Percentiles rank a stretch among this genome's conserved stretches.
phyloP scores from a whole-genome alignment of 2,888 invertebrate genomes.

The Dyspetes luteomarginatus region DNA sequence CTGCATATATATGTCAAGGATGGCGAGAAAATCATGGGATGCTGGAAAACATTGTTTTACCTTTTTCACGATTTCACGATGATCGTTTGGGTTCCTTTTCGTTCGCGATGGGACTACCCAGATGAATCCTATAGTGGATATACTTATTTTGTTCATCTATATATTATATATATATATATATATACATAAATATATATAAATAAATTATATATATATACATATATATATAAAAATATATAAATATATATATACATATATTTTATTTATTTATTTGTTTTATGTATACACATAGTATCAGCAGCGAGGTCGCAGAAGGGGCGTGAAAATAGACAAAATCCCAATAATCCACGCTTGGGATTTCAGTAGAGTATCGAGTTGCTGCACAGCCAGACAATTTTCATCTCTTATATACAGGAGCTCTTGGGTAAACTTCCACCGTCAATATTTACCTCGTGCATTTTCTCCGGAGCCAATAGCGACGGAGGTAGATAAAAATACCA shows the following conservation, averaged over 20 bases:
- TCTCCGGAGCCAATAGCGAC: not conserved
- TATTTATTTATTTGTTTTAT: too few relatives aligned
- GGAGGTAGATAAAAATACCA: not conserved
- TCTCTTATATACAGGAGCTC: slow-evolving; percentile 20
- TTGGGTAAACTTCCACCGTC: slow-evolving; percentile 17
- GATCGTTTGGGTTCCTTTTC: not conserved
- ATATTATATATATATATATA: not conserved
- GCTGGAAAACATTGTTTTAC: slow-evolving; percentile 27
- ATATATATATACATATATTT: not conserved
- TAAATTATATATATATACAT: not conserved
- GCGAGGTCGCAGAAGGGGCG: slow-evolving; percentile 24
- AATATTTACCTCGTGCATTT: slow-evolving; percentile 38
- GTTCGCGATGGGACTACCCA: not conserved
- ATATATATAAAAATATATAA: too few relatives aligned
- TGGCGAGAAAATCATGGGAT: not conserved
- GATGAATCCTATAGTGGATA: not conserved
- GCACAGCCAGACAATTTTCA: slow-evolving; percentile 44
- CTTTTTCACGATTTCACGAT: slow-evolving; percentile 10
- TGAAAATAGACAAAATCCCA: slow-evolving; percentile 36
- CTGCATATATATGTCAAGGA: not conserved
- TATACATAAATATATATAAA: slow-evolving; percentile 8
- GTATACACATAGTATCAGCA: slow-evolving; percentile 11
- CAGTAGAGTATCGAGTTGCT: slow-evolving; percentile 38
- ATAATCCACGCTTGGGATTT: slow-evolving; percentile 51
- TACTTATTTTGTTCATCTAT: too few relatives aligned